A percentile compares a stretch with the other conserved stretches of the same genome.
phyloP scores from a whole-genome alignment of 2,797 vertebrate genomes.

The Sciurus vulgaris region DNA sequence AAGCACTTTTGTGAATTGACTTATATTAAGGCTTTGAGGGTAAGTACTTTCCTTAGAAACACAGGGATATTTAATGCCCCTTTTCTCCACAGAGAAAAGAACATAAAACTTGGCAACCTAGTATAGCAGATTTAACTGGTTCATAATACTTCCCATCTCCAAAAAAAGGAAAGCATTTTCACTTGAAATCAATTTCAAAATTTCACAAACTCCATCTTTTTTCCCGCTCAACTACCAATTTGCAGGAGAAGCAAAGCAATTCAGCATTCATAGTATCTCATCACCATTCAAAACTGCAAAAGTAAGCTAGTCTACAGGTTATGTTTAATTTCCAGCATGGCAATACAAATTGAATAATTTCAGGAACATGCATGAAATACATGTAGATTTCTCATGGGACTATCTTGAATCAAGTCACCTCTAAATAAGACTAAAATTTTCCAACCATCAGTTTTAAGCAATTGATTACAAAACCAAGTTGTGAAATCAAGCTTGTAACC shows the following conservation, averaged over 20 bases:
- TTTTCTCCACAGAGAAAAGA: slow-evolving; percentile 34
- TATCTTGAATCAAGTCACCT: not conserved
- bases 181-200: not conserved
- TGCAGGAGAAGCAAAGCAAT: not conserved
- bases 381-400: not conserved
- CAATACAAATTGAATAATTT: not conserved
- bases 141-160: not conserved
- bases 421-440: not conserved
- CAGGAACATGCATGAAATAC: not conserved
- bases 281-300: not conserved
- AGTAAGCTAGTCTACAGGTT: not conserved
- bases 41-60: not conserved
- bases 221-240: not conserved
- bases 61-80: not conserved
- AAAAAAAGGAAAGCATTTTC: not conserved
- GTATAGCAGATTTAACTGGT: not conserved
- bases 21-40: not conserved
- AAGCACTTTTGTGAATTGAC: not conserved
- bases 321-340: not conserved
- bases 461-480: not conserved
- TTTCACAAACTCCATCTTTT: not conserved
- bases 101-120: not conserved
- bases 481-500: not conserved
- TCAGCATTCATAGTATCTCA: not conserved
- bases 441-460: slow-evolving; percentile 14